Conservation (phyloP, 2,888 invertebrate species). For the Drosophila pegasa region DNA sequence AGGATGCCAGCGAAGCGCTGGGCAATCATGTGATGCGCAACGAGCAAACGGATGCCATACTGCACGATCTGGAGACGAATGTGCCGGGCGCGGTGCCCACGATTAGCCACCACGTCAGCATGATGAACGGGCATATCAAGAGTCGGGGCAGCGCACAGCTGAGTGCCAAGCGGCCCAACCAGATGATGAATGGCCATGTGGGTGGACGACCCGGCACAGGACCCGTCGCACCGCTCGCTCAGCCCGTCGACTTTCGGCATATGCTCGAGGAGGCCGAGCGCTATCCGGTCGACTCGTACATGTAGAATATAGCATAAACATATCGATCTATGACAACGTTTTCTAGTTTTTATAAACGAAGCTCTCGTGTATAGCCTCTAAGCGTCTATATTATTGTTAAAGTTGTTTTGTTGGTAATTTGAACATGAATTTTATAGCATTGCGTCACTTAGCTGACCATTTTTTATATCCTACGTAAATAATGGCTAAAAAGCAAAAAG, state of each 20-base stretch:
- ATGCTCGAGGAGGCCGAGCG: conserved; percentile 84
- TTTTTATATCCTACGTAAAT: conserved; percentile 47
- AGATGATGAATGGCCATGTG: conserved; percentile 81
- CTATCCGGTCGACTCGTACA: conserved; percentile 83
- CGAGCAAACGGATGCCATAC: conserved; percentile 82
- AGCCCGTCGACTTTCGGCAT: conserved; percentile 82
- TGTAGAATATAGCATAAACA: conserved; percentile 63
- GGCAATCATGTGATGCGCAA: conserved; percentile 59
- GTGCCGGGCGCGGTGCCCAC: conserved; percentile 85
- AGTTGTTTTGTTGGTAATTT: conserved; percentile 50
- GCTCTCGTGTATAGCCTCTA: conserved; percentile 25
- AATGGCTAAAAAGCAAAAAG: conserved; percentile 30
- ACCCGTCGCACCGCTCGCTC: conserved; percentile 49
- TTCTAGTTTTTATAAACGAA: conserved; percentile 54
- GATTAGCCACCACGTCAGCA: conserved; percentile 85
- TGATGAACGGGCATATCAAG: conserved; percentile 84
- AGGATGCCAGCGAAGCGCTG: conserved; percentile 30
- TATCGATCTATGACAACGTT: conserved; percentile 34
- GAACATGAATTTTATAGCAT: conserved; percentile 34
- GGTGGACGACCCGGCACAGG: conserved; percentile 60
- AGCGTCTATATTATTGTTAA: conserved; percentile 60
- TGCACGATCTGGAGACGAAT: conserved; percentile 84
- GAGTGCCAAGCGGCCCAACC: conserved; percentile 54
- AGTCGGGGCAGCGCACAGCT: conserved; percentile 67
- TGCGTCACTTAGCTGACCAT: conserved; percentile 41